Evolutionary conservation across 1,140 invertebrate species (phyloP), one percentile per base, ranked within the genome.

Genomic region (Lucilia cuprina): DNA sequence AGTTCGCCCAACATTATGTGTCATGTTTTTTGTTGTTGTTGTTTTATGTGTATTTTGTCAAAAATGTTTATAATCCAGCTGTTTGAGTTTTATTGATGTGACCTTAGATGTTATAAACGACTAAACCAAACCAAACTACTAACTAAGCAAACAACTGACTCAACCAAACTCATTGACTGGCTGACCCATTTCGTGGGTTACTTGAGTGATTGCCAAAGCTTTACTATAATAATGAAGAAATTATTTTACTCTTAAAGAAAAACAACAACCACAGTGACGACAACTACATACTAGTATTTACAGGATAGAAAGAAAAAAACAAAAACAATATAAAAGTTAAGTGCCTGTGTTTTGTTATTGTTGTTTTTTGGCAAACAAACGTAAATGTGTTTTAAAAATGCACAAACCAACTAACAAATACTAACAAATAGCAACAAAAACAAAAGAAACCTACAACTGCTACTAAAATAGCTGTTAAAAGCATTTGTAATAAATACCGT

Each of bases 161-260:
- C 55, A 60, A 60, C n/a, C n/a, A 17, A 60, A 60, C 65, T 21
- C n/a, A 21, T 70, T 21, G 65, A 25, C 65, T 70, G 65, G 17
- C 12, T 70, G 65, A 21, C 65, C 65, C 10, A 70, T 21, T 25
- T 60, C 14, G 55, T 60, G 14, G 65, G 50, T 55, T 70, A 70
- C 21, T 70, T 70, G 65, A 70, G 65, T 70, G 65, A 70, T 70
- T 70, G 65, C 65, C 65, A 70, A 60, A 41, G 41, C 41, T 41
- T 41, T 41, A 55, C 50, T 55, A 55, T 55, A n/a, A 41, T n/a
- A 55, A 55, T 55, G 50, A 55, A 55, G 50, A 55, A 55, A 55
- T 55, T 55, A 55, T 55, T 13, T 55, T 55, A 55, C 50, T 55
- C 50, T 55, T 3, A 30, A 30, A 30, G 25, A 30, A 30, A 30